Evolutionary conservation across 1,140 invertebrate species (phyloP), one percentile per base, ranked within the genome.

Genomic region (Drosophila nasuta): DNA sequence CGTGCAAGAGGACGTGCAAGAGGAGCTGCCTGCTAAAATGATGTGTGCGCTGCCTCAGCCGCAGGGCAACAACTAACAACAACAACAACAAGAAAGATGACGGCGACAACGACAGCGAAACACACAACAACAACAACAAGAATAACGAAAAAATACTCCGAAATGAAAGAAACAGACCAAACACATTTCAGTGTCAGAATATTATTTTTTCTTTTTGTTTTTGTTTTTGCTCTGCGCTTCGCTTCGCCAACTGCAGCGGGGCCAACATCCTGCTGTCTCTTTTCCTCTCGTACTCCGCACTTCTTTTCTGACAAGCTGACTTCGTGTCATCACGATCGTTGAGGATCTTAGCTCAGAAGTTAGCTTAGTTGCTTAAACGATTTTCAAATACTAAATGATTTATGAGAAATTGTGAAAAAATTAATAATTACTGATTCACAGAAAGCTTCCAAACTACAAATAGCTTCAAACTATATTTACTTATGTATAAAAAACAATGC

Each of bases 101-200:
- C 35, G 7, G 30, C 13, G 15, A 62, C 30, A 52, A 65, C 48
- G 7, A 15, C 58, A 63, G 20, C 20, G 20, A 20, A 20, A 20
- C 20, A 20, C 20, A 11, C 35, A 46, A 68, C 30, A 45, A 25
- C 30, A 48, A 59, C 20, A 20, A 20, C 20, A 20, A 20, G 41
- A 38, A 62, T 15, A 52, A 65, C 49, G 7, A 15, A 58, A 52
- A 33, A 52, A 7, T 49, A 54, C 51, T 35, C 38, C 35, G 35
- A 46, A 71, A 64, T 43, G 57, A 66, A 67, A 52, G 15, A 65
- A 38, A 58, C 68, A 72, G 7, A 51, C 56, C 59, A 67, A 77
- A 48, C 71, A 64, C 75, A 65, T 70, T 78, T 68, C 46, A 66
- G 68, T 64, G 54, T 75, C 66, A 75, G 45, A 38, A 59, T 48